Evolutionary conservation across 2,888 invertebrate genomes (phyloP).

Genomic region (Heteromyza rotundicornis): DNA sequence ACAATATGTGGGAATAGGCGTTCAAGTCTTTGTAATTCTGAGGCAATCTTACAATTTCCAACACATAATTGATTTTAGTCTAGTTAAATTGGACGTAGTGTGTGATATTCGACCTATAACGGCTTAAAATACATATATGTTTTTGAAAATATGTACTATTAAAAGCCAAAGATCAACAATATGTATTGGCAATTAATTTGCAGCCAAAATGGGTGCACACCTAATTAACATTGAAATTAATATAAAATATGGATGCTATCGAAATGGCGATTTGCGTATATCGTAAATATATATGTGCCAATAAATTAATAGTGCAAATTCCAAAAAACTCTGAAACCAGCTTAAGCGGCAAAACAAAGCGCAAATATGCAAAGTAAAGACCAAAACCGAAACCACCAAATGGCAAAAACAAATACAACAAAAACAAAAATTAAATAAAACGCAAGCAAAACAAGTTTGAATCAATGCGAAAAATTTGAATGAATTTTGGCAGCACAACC

Average conservation of each 20-base stretch:
- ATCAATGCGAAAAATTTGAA: constrained; percentile 11
- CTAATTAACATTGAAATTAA: constrained; percentile 1
- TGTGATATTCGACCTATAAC: not conserved
- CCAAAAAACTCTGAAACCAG: constrained; percentile 1
- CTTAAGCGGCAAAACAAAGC: not conserved
- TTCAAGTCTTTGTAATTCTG: too few relatives aligned
- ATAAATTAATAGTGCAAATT: constrained; percentile 7
- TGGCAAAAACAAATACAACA: not conserved
- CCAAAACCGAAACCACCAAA: not conserved
- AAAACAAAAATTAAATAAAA: not conserved
- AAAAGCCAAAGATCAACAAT: too few relatives aligned
- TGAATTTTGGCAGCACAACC: constrained; percentile 3
- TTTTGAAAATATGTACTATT: too few relatives aligned
- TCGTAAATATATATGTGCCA: not conserved
- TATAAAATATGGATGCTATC: not conserved
- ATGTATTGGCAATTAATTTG: too few relatives aligned
- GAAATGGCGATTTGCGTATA: not conserved
- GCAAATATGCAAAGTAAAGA: constrained; percentile 2
- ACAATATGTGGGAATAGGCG: too few relatives aligned
- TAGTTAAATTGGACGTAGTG: not conserved
- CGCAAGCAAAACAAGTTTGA: constrained; percentile 5
- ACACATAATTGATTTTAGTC: not conserved
- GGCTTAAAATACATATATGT: too few relatives aligned
- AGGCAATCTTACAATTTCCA: too few relatives aligned
- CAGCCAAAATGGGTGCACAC: constrained; percentile 3